Evolutionary conservation across 1,140 invertebrate genomes (phyloP), one percentile per base, ranked within the genome.

Genomic region (Antheraea pernyi): DNA sequence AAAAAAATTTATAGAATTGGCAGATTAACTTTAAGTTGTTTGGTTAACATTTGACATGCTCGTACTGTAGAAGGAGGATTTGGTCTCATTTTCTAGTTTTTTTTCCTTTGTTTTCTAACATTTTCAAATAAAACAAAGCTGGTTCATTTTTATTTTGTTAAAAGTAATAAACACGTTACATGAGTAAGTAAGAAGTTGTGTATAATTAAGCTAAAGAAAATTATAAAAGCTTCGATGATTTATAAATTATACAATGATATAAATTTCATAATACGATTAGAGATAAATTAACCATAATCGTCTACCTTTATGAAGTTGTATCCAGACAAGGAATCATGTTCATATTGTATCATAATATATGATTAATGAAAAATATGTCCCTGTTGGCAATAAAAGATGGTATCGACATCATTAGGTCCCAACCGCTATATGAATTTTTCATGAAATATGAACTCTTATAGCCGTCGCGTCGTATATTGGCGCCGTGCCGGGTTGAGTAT

Each of bases 391-490:
- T 88, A 89, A 87, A 88, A 89, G 82, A 91, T 85, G 84, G 85
- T 80, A 85, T 88, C 79, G 76, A 77, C 83, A 84, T 91, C 89
- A 89, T 91, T 91, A 91, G 84, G 84, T 76, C 74, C 74, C 72
- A 59, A 78, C 76, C 78, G 81, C 77, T 79, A 81, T 88, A 89
- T 91, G 89, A 89, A 91, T 91, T 91, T 91, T 89, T 91, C 89
- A 91, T 91, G 85, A 88, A 88, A 89, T 90, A 89, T 88, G 79
- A 76, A 79, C 80, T 82, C 78, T 77, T 80, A 83, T 70, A 79
- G 76, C 71, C 69, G 74, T 76, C 77, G 79, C 69, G 74, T 76
- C 77, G 79, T 82, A 83, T 82, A 80, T 84, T 79, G n/a, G 71
- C 77, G 36, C 70, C 75, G 72, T 76, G 36, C 69, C 75, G 72